Conservation (phyloP, 2,797 vertebrate species). For the Anguilla megastoma region DNA sequence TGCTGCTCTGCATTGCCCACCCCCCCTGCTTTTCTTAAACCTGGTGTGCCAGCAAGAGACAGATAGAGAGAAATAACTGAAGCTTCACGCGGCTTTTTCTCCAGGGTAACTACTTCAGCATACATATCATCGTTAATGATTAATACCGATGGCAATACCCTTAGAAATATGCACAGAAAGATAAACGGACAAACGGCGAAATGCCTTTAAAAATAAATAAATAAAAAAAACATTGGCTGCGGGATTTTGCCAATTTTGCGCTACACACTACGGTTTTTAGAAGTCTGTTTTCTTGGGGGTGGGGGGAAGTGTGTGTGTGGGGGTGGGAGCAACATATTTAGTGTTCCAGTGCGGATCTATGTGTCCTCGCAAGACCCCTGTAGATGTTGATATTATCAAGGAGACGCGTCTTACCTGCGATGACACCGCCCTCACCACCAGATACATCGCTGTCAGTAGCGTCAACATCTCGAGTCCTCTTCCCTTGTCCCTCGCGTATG, state of each 20-base stretch:
- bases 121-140: not conserved
- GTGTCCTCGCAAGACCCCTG: not conserved
- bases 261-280: not conserved
- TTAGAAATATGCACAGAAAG: not conserved
- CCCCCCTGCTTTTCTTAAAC: not conserved
- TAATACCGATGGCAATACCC: not conserved
- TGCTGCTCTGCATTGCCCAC: not conserved
- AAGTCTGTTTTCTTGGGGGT: not conserved
- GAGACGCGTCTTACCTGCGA: conserved; percentile 67
- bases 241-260: not conserved
- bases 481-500: conserved; percentile 27
- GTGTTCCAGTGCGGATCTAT: not conserved
- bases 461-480: conserved; percentile 65
- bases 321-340: no score
- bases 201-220: not conserved
- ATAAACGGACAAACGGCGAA: not conserved
- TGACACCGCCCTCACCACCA: conserved; percentile 70
- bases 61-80: not conserved
- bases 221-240: not conserved
- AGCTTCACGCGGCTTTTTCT: not conserved
- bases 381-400: not conserved
- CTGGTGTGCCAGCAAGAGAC: not conserved
- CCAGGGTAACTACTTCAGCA: not conserved
- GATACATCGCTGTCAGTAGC: conserved; percentile 73
- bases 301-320: not conserved